These are phyloP conservation scores for Scolopax mira DNA, from an alignment of 2,113 vertebrate genomes.

Conservation along the genomic window DNA sequence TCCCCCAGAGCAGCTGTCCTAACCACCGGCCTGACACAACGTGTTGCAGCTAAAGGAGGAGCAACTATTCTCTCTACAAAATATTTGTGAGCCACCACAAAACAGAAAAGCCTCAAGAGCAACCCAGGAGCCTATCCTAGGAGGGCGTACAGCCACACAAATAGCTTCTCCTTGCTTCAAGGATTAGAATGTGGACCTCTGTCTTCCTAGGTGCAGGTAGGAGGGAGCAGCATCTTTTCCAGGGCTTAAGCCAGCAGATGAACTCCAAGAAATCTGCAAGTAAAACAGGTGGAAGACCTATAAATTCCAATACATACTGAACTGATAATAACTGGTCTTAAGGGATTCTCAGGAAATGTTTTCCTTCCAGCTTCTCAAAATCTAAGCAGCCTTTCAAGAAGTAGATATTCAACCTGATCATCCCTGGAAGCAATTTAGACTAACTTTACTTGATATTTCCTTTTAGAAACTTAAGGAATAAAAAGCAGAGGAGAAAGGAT, in stretches of 20 bases:
- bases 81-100: background rate
- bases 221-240: background rate
- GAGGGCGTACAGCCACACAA: background rate
- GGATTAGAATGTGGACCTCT: background rate
- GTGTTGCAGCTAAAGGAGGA: background rate
- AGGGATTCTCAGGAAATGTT: background rate
- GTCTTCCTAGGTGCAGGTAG: accelerated
- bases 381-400: background rate
- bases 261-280: background rate
- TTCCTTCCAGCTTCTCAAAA: background rate
- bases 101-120: background rate
- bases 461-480: background rate
- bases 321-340: background rate
- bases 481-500: background rate
- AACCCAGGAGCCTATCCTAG: background rate
- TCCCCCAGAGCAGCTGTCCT: background rate
- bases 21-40: background rate
- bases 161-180: background rate
- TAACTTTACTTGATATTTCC: background rate
- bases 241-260: background rate
- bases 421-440: background rate
- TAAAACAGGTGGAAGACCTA: background rate
- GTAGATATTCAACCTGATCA: background rate
- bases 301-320: background rate
- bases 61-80: background rate